Evolutionary conservation across 1,140 invertebrate genomes (phyloP), one percentile per base, ranked within the genome.

Genomic region (Dinothrombium tinctorium): DNA sequence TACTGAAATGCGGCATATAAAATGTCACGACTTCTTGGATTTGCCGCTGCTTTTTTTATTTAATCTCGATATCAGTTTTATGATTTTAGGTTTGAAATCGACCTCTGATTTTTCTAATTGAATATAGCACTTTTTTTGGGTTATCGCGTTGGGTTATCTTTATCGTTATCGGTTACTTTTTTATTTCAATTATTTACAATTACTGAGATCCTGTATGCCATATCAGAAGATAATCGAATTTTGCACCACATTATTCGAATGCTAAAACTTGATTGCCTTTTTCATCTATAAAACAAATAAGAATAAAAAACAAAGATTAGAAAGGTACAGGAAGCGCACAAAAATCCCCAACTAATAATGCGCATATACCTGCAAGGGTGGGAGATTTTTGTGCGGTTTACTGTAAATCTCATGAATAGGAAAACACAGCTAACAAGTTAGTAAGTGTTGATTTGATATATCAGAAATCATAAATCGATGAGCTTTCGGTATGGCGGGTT

Each of bases 1-100:
- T 98, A 92, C 59, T 96, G 90, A 67, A 99, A 99, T 29, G 90
- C 89, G 53, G 76, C 73, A 68, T 94, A 98, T 21, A 99, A 57
- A 71, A 89, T 83, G 53, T 95, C n/a, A n/a, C n/a, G n/a, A n/a
- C n/a, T n/a, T n/a, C n/a, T n/a, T n/a, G n/a, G n/a, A n/a, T n/a
- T n/a, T n/a, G n/a, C 84, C 59, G 83, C 67, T 6, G 98, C 89
- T 49, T 78, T 73, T 51, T 95, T 84, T 56, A 89, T 90, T 51
- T 96, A 87, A 59, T 86, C 82, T 47, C 83, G 65, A 50, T 81
- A 52, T 86, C 80, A 59, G 82, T 82, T 79, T 84, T 47, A 39
- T 61, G 67, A 55, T 36, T 9, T 36, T 45, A 12, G 47, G 47
- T 35, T 48, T 49, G 39, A 33, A 49, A 23, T 40, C 41, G 12